A percentile compares a stretch with the other conserved stretches of the same genome.
Evolutionary conservation across 1,140 invertebrate species (phyloP).

Genomic region (Drosophila sp.): DNA sequence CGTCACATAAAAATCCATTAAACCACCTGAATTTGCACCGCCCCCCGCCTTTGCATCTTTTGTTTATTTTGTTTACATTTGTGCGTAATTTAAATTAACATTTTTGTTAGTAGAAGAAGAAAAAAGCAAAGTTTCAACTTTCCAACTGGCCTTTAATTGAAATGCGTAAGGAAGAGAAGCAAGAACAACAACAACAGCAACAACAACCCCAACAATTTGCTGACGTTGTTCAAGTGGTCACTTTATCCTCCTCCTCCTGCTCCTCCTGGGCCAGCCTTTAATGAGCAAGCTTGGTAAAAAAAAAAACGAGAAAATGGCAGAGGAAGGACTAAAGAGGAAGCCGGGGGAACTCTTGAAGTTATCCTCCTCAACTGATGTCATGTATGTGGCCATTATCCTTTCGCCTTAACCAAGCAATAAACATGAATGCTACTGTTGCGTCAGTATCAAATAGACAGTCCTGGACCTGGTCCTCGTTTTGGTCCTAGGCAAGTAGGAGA

Average conservation of each 20-base stretch:
- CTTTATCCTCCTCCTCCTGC: background rate
- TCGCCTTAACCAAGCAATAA: constrained; percentile 69
- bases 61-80: constrained; percentile 34
- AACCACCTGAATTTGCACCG: background rate
- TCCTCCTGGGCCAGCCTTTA: constrained; percentile 9
- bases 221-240: constrained; percentile 5
- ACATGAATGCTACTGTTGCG: constrained; percentile 64
- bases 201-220: constrained; percentile 40
- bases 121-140: constrained; percentile 43
- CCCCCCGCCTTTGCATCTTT: background rate
- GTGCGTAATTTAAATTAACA: constrained; percentile 50
- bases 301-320: constrained; percentile 1
- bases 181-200: background rate
- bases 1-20: background rate
- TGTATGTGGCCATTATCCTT: constrained; percentile 59
- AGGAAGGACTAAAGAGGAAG: constrained; percentile 1
- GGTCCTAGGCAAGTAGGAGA: constrained; percentile 48
- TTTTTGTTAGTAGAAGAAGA: constrained; percentile 23
- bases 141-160: constrained; percentile 40
- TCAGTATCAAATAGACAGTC: constrained; percentile 58
- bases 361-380: constrained; percentile 18
- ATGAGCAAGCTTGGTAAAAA: constrained; percentile 17
- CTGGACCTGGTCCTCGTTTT: background rate
- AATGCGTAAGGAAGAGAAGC: constrained; percentile 3
- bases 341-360: constrained; percentile 22